Base-by-base conservation (phyloP, 2,113 vertebrate species). In the Heterocephalus glaber region DNA sequence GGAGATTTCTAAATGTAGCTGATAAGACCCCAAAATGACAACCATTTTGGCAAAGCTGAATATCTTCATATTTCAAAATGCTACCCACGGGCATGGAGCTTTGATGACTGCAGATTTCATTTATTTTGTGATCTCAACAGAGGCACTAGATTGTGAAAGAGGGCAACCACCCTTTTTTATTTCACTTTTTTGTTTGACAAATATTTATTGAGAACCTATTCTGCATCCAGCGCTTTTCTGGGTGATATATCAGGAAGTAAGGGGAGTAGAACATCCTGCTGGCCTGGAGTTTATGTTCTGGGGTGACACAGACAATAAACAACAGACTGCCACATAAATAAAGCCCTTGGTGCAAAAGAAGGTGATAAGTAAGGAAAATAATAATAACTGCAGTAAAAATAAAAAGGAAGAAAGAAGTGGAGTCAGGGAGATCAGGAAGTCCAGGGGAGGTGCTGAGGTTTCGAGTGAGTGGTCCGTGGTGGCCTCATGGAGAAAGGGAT, bases 1-100 rank as follows among this genome's bases (percentile, higher is more conserved):
- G 44, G 30, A 33, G 56, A 2, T 49, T 33, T 72, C 70, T 52
- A 56, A 84, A 22, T 17, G 33, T 5, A 58, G 54, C 83, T n/a
- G 88, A 65, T 65, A 56, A 63, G n/a, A 54, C 30, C 63, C 20
- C 66, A 61, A 70, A 84, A 79, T 41, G 54, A 91, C 83, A 60
- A 56, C 11, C 68, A 8, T n/a, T 65, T 80, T 24, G 56, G 68
- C 38, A 63, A 63, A 44, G 77, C 17, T 3, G 17, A 72, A 52
- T 41, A 44, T 41, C 68, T 54, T 79, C 87, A 41, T 95, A 33
- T 63, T 94, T 95, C 94, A 94, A 47, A 79, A 47, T 8, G 26
- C 68, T 8, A 1, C 4, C 68, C 30, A 41, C 30, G 16, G 70
- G 54, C 88, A 30, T 0, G 10, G 17, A 17, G 56, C 68, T 83